phyloP scores from a whole-genome alignment of 2,113 vertebrate species.

The Catharus minimus region DNA sequence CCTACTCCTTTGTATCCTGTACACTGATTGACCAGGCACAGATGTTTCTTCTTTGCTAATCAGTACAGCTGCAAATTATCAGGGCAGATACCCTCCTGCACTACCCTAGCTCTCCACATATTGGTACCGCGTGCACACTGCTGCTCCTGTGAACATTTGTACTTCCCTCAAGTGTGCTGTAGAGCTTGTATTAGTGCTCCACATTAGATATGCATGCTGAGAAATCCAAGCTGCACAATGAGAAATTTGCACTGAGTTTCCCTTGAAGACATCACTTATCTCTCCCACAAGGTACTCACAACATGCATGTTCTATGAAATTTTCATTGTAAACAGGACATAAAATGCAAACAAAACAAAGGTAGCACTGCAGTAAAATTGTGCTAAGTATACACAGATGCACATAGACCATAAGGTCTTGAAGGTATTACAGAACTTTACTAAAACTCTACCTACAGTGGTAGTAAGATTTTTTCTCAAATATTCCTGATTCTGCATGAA shows the following conservation, averaged over 20 bases:
- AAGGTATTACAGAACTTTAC: background rate
- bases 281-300: background rate
- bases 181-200: background rate
- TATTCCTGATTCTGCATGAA: background rate
- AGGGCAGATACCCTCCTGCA: too few species aligned
- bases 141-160: background rate
- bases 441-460: background rate
- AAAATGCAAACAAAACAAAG: background rate
- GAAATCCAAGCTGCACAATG: background rate
- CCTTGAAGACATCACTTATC: background rate
- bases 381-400: background rate
- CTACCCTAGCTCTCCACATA: too few species aligned
- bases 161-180: background rate
- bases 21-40: too few species aligned
- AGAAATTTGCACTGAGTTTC: background rate
- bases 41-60: too few species aligned
- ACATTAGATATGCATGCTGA: background rate
- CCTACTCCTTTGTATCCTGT: too few species aligned
- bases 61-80: too few species aligned
- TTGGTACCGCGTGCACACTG: fast-evolving
- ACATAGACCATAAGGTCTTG: background rate
- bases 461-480: background rate
- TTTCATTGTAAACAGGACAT: background rate
- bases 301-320: background rate
- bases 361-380: background rate